Percentiles rank a stretch among this genome's conserved stretches.
phyloP scores from a whole-genome alignment of 2,888 invertebrate species.

The Apotomis capreana region DNA sequence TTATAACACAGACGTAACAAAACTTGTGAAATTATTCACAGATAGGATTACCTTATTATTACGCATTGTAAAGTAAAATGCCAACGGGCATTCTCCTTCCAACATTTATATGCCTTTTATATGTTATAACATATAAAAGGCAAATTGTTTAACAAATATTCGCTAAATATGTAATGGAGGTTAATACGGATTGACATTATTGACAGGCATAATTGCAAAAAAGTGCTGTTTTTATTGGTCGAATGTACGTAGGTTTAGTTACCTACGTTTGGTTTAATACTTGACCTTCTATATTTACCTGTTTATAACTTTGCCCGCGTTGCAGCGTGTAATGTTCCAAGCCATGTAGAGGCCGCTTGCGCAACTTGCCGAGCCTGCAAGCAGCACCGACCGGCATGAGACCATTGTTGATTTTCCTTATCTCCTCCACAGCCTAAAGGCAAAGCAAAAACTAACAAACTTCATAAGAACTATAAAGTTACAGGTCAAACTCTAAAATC shows the following conservation, averaged over 20 bases:
- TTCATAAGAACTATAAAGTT: not conserved
- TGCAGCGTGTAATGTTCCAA: constrained; percentile 21
- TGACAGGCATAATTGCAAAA: not conserved
- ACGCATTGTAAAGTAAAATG: constrained; percentile 9
- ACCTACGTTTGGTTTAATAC: not conserved
- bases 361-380: constrained; percentile 6
- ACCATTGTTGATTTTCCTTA: not conserved
- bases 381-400: constrained; percentile 2
- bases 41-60: constrained; percentile 15
- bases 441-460: not conserved
- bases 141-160: not conserved
- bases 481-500: too few species aligned
- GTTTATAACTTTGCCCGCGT: constrained; percentile 22
- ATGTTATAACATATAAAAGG: not conserved
- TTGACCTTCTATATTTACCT: constrained; percentile 25
- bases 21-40: constrained; percentile 12
- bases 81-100: constrained; percentile 4
- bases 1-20: not conserved
- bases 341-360: constrained; percentile 26
- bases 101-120: not conserved
- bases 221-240: not conserved
- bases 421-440: constrained; percentile 6
- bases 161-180: not conserved
- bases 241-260: not conserved
- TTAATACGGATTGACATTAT: not conserved